Evolutionary conservation across 2,888 invertebrate species (phyloP).

Genomic region (Cryptocephalus primarius): DNA sequence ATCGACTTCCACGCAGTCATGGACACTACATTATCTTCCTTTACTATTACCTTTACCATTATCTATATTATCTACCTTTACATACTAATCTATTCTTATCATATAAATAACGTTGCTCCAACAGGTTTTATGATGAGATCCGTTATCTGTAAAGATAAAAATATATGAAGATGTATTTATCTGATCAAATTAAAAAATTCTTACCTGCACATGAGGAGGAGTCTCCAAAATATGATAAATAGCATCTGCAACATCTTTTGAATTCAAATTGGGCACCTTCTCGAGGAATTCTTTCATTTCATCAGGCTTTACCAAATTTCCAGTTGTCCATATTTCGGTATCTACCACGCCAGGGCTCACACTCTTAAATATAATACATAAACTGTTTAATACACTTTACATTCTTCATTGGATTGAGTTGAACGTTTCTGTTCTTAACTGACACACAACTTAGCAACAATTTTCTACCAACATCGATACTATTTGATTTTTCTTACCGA

Average conservation of each 20-base stretch:
- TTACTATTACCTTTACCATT: no score
- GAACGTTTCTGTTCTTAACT: no score
- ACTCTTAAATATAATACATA: slow-evolving; percentile 10
- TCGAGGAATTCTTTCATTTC: background rate
- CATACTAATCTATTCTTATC: no score
- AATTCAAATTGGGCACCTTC: background rate
- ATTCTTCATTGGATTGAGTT: no score
- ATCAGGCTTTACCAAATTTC: background rate
- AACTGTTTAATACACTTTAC: background rate
- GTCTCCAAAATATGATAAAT: slow-evolving; percentile 1
- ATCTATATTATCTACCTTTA: no score
- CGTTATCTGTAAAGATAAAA: background rate
- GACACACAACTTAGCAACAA: no score
- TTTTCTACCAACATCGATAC: background rate
- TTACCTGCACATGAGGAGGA: slow-evolving; percentile 4
- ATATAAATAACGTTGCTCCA: no score
- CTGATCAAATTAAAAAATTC: no score
- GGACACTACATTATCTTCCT: no score
- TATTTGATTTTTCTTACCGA: slow-evolving; percentile 1
- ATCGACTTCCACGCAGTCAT: no score
- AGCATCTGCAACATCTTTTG: slow-evolving; percentile 2
- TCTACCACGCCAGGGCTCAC: slow-evolving; percentile 17
- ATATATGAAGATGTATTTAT: no score
- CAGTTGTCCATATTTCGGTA: slow-evolving; percentile 8
- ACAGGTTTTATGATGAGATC: background rate